Base-by-base conservation (phyloP, 1,140 invertebrate species). In the Elymnias hypermnestra region DNA sequence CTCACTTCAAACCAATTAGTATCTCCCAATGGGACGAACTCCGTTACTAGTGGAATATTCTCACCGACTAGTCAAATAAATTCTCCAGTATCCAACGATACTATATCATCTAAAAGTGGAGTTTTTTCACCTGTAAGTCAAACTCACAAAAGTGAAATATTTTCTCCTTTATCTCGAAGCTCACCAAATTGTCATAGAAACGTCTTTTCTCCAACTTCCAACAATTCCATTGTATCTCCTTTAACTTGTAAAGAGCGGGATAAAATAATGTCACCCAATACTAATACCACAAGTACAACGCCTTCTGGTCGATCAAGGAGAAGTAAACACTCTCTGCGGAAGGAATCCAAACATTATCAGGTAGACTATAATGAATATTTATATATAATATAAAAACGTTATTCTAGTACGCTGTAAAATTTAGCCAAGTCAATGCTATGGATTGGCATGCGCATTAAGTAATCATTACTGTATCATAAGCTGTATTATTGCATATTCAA, bases 261-360 rank as follows among this genome's bases (percentile, higher is more conserved):
- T 18, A 88, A 87, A 69, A 58, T 89, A 36, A 52, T 88, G 44
- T 88, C 88, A 39, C 89, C 86, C 17, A 81, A 71, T 63, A 83
- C 61, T 61, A 89, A 86, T 67, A 88, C 74, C 33, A 66, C 76
- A 37, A 87, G 82, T 59, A 81, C 74, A 19, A 87, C 86, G 36
- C 84, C 84, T 42, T 87, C 86, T 60, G 83, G 86, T 69, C 82
- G 84, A 79, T 86, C 84, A 21, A 78, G 84, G 52, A 73, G 83
- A 63, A 87, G 83, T 75, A 86, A 86, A 55, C 84, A 87, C 68
- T 87, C 83, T 50, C 70, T 77, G 28, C 71, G 88, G 64, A 91
- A 91, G 82, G 87, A 91, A 60, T 91, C 90, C 23, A 89, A 88
- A 63, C 90, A 92, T 72, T 92, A 92, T 81, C 88, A 90, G 86